Conservation (phyloP, 2,888 invertebrate species). For the Pristionchus fissidentatus region DNA sequence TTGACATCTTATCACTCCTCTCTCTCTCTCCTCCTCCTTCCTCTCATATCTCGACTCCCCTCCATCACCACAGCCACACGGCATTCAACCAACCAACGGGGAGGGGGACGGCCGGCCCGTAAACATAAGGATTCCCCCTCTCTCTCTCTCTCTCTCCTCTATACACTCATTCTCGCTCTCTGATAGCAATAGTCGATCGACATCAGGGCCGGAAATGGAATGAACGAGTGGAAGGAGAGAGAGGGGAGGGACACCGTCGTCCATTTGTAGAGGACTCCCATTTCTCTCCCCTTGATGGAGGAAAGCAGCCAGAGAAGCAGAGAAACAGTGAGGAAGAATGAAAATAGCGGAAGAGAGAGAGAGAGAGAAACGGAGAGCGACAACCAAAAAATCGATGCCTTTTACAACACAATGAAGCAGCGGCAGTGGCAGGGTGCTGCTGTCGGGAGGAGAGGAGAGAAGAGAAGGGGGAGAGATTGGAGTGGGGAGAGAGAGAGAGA, state of each 20-base stretch:
- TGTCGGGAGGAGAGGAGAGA: background rate
- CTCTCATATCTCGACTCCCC: background rate
- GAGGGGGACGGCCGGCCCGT: slow-evolving; percentile 8
- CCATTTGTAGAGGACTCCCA: no score
- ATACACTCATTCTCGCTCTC: no score
- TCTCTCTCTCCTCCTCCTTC: background rate
- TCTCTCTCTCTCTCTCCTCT: background rate
- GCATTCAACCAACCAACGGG: background rate
- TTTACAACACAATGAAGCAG: slow-evolving; percentile 49
- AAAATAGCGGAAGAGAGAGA: background rate
- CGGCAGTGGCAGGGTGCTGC: background rate
- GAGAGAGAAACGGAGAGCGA: background rate
- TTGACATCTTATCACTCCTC: slow-evolving; percentile 35
- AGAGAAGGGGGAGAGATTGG: background rate
- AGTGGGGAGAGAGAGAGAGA: background rate
- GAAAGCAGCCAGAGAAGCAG: background rate
- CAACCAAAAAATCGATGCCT: slow-evolving; percentile 48
- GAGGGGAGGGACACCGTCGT: no score
- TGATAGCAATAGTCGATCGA: no score
- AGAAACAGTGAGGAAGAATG: background rate
- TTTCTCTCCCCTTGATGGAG: no score
- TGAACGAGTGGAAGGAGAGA: no score
- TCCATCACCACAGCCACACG: slow-evolving; percentile 29
- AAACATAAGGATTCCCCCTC: slow-evolving; percentile 40
- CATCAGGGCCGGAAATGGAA: no score